Evolutionary conservation across 2,888 invertebrate species (phyloP).

Genomic region (Erannis defoliaria): DNA sequence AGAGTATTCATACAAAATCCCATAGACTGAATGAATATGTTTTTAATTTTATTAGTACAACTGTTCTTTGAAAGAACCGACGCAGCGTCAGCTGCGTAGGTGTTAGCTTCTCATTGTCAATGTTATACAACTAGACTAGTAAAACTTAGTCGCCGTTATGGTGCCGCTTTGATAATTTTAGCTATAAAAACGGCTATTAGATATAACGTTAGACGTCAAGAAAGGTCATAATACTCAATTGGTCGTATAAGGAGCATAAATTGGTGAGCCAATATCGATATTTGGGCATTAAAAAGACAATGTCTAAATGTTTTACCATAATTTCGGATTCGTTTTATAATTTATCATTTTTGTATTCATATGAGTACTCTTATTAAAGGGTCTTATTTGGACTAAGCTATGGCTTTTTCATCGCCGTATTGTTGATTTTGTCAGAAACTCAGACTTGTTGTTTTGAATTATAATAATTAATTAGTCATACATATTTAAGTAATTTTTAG

Average conservation of each 20-base stretch:
- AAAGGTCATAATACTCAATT: constrained; percentile 22
- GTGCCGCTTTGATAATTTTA: constrained; percentile 32
- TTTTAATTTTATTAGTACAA: constrained; percentile 26
- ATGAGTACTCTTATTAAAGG: too few relatives aligned
- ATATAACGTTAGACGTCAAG: constrained; percentile 19
- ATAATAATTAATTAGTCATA: neutral
- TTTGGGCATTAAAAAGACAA: neutral
- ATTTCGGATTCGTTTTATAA: neutral
- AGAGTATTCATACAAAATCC: constrained; percentile 7
- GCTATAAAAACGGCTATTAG: constrained; percentile 27
- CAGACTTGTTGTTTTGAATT: neutral
- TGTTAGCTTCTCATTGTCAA: constrained; percentile 26
- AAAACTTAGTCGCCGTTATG: constrained; percentile 20
- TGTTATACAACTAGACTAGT: constrained; percentile 24
- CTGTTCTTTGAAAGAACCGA: constrained; percentile 26
- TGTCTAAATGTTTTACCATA: neutral
- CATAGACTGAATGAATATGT: constrained; percentile 6
- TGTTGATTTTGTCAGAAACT: neutral
- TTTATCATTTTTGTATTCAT: neutral
- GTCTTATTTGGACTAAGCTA: too few relatives aligned
- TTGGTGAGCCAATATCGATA: neutral
- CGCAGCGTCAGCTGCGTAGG: constrained; percentile 16
- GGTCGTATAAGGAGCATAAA: neutral
- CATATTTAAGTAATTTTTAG: neutral
- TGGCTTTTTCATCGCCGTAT: neutral